Evolutionary conservation across 1,140 invertebrate species (phyloP), one percentile per base, ranked within the genome.

Genomic region (Rhopalosiphum padi): DNA sequence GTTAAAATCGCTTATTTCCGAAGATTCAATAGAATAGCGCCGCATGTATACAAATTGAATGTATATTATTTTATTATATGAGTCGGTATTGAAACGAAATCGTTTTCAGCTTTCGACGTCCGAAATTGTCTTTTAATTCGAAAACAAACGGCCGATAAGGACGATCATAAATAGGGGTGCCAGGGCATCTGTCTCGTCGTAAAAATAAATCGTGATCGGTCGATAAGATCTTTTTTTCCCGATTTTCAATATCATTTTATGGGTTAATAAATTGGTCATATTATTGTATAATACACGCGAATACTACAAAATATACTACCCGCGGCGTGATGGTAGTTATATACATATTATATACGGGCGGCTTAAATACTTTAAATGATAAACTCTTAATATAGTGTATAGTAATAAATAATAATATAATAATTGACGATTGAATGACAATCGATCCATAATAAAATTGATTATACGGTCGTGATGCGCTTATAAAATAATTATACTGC

Each of bases 161-260:
- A 88, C n/a, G 23, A 37, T 37, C 35, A 83, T 83, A 83, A 83
- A 85, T 85, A 88, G 30, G 86, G 86, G 86, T 88, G 30, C 86
- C 18, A 11, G 43, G 43, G 85, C 43, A 48, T 88, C 43, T n/a
- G 43, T 46, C 43, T 87, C 43, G 30, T 87, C 85, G 85, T 87
- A 46, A 87, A 87, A 86, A 87, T 87, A 88, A 88, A 88, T 88
- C 43, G 46, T n/a, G 86, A 51, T 51, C 86, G 18, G 30, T 51
- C 46, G 86, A 88, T 88, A 88, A 88, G 86, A 88, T 48, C 46
- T 30, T 88, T 88, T 30, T 88, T 51, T 48, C 21, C 86, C 86
- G 86, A 88, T 87, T 87, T 87, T 48, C 25, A 46, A 88, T 88
- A 88, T 48, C 15, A 21, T 48, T 88, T 48, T 48, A 48, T 46